These are phyloP conservation scores for Cirrhinus molitorella DNA, from an alignment of 2,797 vertebrate genomes.

Conservation along the genomic window DNA sequence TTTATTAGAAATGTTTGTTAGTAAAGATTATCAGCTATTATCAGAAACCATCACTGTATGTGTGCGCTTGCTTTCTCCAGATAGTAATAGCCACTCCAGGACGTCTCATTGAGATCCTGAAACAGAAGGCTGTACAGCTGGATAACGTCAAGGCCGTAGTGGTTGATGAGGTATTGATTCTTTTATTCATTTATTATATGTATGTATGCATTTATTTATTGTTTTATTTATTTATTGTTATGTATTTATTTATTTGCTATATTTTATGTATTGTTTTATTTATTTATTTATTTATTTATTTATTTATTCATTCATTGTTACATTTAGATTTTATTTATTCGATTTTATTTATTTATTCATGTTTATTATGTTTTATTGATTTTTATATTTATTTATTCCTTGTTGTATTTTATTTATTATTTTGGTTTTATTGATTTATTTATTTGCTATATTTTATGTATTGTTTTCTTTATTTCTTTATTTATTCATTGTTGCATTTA, in stretches of 20 bases:
- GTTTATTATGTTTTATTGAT: neutral
- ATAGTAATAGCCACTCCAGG: constrained; percentile 95
- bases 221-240: neutral
- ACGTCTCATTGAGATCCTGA: constrained; percentile 91
- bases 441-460: neutral
- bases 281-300: too few relatives aligned
- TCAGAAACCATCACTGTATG: neutral
- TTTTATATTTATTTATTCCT: neutral
- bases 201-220: neutral
- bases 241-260: neutral
- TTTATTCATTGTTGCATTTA: too few relatives aligned
- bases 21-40: neutral
- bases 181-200: neutral
- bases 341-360: too few relatives aligned
- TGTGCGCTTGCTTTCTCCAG: constrained; percentile 68
- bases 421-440: neutral
- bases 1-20: neutral
- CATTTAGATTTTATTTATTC: too few relatives aligned
- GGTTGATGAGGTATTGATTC: constrained; percentile 87
- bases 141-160: constrained; percentile 84
- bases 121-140: constrained; percentile 87
- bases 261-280: neutral
- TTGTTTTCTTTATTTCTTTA: too few relatives aligned
- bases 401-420: neutral
- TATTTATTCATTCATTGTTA: too few relatives aligned